Conservation (phyloP, 2,113 vertebrate species). For the Emydura subglobosa region DNA sequence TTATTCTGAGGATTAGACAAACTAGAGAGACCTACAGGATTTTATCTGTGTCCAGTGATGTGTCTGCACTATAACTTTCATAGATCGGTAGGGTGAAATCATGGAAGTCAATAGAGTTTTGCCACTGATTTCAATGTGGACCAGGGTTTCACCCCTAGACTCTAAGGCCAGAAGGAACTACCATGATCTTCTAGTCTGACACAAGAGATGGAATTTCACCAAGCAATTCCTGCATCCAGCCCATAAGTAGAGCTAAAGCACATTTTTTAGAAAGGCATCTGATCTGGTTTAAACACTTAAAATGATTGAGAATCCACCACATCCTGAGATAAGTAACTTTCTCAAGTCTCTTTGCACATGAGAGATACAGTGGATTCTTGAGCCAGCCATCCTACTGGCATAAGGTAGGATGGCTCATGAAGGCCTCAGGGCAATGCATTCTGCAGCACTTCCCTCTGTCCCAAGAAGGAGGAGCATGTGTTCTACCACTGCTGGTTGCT, state of each 20-base stretch:
- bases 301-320: accelerated
- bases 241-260: neutral
- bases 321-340: neutral
- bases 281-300: accelerated
- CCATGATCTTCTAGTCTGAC: neutral
- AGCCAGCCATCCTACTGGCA: neutral
- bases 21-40: neutral
- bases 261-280: neutral
- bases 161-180: neutral
- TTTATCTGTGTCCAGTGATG: neutral
- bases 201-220: neutral
- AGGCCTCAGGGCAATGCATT: neutral
- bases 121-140: neutral
- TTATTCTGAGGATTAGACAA: neutral
- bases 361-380: neutral
- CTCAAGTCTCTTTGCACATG: neutral
- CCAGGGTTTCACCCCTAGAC: neutral
- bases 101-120: accelerated
- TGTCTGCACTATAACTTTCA: accelerated
- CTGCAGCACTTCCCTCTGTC: accelerated
- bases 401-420: accelerated
- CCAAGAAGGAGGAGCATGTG: neutral
- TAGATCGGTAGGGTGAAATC: neutral
- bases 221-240: accelerated
- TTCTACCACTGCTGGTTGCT: neutral